A percentile compares a stretch with the other conserved stretches of the same genome.
Conservation (phyloP, 2,113 vertebrate genomes). For the Suncus etruscus region DNA sequence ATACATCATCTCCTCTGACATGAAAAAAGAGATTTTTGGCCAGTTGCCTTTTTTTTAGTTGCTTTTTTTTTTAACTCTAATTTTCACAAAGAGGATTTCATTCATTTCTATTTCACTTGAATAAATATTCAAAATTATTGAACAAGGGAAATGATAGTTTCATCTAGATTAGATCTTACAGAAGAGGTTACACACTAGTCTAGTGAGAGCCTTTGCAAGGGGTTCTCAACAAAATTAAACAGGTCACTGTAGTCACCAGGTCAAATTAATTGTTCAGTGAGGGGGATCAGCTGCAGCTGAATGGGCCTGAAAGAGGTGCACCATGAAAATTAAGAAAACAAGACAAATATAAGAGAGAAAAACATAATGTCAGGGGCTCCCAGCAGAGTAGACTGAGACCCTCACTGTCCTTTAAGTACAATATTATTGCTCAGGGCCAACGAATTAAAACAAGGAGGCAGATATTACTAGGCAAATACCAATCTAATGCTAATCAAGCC, state of each 20-base stretch:
- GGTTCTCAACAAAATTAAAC: not conserved
- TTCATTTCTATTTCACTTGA: conserved; percentile 54
- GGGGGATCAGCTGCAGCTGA: too few species aligned
- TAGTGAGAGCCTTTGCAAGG: not conserved
- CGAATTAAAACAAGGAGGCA: too few species aligned
- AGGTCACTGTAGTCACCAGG: not conserved
- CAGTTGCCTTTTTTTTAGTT: conserved; percentile 9
- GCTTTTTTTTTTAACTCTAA: not conserved
- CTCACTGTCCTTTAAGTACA: too few species aligned
- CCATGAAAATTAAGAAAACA: too few species aligned
- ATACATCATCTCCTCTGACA: not conserved
- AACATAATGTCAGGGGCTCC: too few species aligned
- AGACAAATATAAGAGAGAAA: too few species aligned
- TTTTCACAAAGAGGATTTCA: conserved; percentile 35
- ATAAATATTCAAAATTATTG: conserved; percentile 19
- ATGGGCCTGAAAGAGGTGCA: too few species aligned
- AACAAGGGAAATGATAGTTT: not conserved
- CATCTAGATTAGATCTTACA: not conserved
- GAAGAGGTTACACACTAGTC: not conserved
- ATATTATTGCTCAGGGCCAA: too few species aligned
- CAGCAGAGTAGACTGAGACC: too few species aligned
- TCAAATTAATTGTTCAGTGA: not conserved
- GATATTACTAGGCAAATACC: too few species aligned
- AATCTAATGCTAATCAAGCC: too few species aligned
- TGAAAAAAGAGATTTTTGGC: not conserved